Percentiles rank a stretch among this genome's conserved stretches.
Conservation (phyloP, 2,113 vertebrate species). For the Phyllostomus discolor region DNA sequence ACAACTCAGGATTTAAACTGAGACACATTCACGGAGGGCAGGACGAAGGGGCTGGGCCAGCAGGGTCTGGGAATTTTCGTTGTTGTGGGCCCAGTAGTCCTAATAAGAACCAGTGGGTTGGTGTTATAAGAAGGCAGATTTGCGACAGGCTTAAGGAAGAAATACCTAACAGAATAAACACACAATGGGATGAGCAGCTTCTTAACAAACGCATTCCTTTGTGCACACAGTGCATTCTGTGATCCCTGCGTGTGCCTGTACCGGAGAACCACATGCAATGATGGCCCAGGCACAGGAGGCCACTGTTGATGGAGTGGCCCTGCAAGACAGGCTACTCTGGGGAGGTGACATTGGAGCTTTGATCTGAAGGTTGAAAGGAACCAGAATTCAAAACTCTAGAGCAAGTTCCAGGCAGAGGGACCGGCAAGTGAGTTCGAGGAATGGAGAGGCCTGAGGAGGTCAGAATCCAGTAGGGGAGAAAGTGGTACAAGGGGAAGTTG, state of each 20-base stretch:
- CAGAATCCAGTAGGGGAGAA: background rate
- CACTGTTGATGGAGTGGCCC: background rate
- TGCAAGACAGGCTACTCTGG: background rate
- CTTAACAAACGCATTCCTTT: background rate
- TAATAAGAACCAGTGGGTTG: background rate
- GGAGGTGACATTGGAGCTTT: background rate
- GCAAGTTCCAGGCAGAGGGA: background rate
- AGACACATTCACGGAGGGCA: background rate
- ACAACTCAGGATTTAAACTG: background rate
- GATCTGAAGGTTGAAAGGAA: background rate
- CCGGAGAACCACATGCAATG: background rate
- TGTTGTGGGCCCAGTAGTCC: background rate
- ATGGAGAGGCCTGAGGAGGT: background rate
- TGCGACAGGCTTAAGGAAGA: background rate
- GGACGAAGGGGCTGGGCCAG: background rate
- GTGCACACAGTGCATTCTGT: accelerated
- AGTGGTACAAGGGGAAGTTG: background rate
- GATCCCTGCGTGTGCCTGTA: background rate
- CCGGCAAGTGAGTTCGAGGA: background rate
- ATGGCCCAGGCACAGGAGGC: background rate
- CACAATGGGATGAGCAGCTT: background rate
- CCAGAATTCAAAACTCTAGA: background rate
- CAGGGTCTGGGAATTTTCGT: background rate
- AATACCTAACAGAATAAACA: background rate
- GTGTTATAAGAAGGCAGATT: background rate